Percentiles rank a stretch among this genome's conserved stretches.
Conservation (phyloP, 92 coral and sea anemone genomes). For the Anthopleura xanthogrammica region DNA sequence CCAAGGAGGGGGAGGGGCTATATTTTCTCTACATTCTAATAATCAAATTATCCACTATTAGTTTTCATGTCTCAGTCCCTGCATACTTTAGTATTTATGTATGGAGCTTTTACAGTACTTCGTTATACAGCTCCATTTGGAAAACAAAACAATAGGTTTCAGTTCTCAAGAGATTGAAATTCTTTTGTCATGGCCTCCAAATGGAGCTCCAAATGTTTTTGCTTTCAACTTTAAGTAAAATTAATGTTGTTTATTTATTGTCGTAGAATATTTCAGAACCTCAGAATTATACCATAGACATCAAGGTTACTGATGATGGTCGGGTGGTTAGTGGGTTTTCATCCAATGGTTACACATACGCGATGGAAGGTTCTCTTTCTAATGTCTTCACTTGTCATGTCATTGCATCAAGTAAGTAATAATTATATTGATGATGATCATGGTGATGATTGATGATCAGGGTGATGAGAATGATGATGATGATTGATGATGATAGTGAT, state of each 20-base stretch:
- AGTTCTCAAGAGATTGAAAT: no score
- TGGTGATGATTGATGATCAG: neutral
- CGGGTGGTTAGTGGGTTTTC: constrained; percentile 46
- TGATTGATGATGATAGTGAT: no score
- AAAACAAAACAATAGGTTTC: no score
- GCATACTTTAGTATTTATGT: no score
- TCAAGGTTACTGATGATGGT: constrained; percentile 77
- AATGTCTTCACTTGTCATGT: constrained; percentile 68
- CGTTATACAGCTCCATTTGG: no score
- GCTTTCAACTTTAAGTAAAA: neutral
- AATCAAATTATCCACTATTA: neutral
- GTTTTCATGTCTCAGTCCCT: no score
- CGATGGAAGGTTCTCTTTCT: constrained; percentile 29
- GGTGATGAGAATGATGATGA: no score
- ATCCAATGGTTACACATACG: constrained; percentile 48
- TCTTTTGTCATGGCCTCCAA: no score
- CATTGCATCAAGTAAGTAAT: constrained; percentile 53
- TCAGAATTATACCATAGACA: constrained; percentile 39
- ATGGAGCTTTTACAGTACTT: no score
- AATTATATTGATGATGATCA: neutral
- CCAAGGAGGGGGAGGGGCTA: no score
- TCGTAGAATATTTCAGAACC: constrained; percentile 49
- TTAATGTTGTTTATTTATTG: neutral
- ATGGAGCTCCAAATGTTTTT: no score
- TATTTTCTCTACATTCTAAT: neutral